Percentiles rank a stretch among this genome's conserved stretches.
These are phyloP conservation scores for Athrips mouffetella DNA, from an alignment of 2,888 invertebrate species.

Conservation along the genomic window DNA sequence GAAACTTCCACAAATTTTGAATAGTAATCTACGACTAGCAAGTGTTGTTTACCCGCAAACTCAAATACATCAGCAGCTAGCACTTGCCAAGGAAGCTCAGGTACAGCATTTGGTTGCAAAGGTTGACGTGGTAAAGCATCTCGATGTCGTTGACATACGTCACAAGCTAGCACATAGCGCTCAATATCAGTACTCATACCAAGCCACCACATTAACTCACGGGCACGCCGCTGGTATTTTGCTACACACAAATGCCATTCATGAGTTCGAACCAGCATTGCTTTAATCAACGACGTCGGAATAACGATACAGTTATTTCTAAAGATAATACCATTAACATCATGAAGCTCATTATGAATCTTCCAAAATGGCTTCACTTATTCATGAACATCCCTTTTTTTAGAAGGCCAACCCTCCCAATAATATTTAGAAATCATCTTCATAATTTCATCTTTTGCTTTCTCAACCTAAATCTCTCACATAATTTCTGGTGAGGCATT, in stretches of 20 bases:
- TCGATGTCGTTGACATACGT: conserved; percentile 17
- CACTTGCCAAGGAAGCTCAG: conserved; percentile 12
- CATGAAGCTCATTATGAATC: conserved; percentile 1
- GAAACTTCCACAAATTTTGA: conserved; percentile 13
- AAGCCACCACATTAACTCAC: conserved; percentile 24
- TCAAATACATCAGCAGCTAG: conserved; percentile 15
- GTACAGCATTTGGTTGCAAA: conserved; percentile 6
- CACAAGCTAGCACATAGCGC: conserved; percentile 17
- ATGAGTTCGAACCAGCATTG: conserved; percentile 14
- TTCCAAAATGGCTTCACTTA: conserved; percentile 8
- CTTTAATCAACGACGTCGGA: background rate
- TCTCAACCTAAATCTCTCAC: conserved; percentile 5
- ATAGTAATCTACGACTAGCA: conserved; percentile 17
- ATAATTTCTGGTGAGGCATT: background rate
- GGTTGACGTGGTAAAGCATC: conserved; percentile 17
- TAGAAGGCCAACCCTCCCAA: conserved; percentile 7
- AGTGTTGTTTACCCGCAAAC: conserved; percentile 9
- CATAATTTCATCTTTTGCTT: background rate
- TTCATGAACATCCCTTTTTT: conserved; percentile 8
- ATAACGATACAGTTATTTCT: conserved; percentile 3
- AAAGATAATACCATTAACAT: conserved; percentile 8
- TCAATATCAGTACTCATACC: conserved; percentile 24
- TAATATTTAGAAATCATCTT: background rate
- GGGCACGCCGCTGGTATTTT: conserved; percentile 21
- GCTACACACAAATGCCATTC: conserved; percentile 21